Evolutionary conservation across 1,140 invertebrate species (phyloP), one percentile per base, ranked within the genome.

Genomic region (Bombus pyrosoma): DNA sequence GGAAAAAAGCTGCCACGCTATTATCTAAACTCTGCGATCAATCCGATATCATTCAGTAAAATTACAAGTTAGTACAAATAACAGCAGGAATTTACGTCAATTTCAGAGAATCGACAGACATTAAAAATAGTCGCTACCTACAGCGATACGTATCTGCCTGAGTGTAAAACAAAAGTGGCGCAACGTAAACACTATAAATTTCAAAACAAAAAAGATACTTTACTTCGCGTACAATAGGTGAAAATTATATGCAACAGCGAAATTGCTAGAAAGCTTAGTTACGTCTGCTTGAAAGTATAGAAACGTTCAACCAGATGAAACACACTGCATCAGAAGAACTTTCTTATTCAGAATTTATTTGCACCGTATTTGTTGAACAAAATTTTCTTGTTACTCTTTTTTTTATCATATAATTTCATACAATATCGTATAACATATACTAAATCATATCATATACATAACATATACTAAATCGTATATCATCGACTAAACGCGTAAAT

Each of bases 71-170:
- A 41, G 28, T 41, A 32, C 71, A 28, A 57, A 57, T 57, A 57
- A 34, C 32, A 15, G 18, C 4, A 34, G 22, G 73, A 75, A 75
- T 75, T 75, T 57, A 57, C 73, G 73, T 53, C 73, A 37, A 28
- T n/a, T 75, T 28, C 47, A 8, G 15, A 53, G 73, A 75, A 75
- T 25, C 43, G 5, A 28, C 18, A 37, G 22, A 37, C 12, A 57
- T 75, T 75, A 75, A 75, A 75, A 75, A 75, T 37, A 75, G 72
- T 53, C 15, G 72, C 43, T 25, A 47, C 15, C 22, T 12, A 13
- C 72, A 10, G 41, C n/a, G 39, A 47, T 41, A 41, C 39, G 12
- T 73, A 34, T 37, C 9, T 34, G 10, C 25, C n/a, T 3, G 32
- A 1, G 22, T 57, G 25, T 57, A 57, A 47, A 47, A 74, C 32